Percentiles rank a stretch among this genome's conserved stretches.
Conservation (phyloP, 1,140 invertebrate species). For the Melitaea cinxia region DNA sequence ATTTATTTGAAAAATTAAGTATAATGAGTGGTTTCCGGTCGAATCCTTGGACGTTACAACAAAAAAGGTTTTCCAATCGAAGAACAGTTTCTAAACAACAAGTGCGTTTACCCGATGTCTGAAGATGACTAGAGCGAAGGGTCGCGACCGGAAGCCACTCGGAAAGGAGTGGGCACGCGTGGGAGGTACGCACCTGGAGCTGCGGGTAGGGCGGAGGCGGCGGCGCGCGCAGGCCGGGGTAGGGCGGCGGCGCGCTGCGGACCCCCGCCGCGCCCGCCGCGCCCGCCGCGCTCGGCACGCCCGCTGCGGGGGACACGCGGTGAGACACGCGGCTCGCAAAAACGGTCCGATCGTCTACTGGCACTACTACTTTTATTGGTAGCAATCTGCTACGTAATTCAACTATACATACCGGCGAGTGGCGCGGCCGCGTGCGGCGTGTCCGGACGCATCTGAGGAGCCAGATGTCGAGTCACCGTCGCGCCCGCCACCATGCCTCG, state of each 20-base stretch:
- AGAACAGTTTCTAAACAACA: neutral
- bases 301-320: constrained; percentile 8
- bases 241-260: constrained; percentile 42
- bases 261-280: constrained; percentile 5
- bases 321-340: neutral
- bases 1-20: neutral
- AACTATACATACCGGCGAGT: constrained; percentile 11
- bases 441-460: constrained; percentile 20
- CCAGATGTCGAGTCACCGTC: constrained; percentile 21
- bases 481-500: constrained; percentile 24
- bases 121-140: no score
- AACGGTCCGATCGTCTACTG: no score
- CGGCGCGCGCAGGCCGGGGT: constrained; percentile 45
- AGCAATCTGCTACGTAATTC: no score
- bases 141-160: neutral
- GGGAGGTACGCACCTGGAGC: constrained; percentile 48
- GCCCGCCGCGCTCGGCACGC: constrained; percentile 12
- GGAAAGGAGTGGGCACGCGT: neutral
- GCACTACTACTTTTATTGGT: no score
- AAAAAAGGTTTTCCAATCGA: neutral
- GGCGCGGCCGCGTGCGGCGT: constrained; percentile 17
- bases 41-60: neutral
- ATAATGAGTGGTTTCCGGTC: neutral
- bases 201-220: constrained; percentile 51
- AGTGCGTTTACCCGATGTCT: no score